Evolutionary conservation across 2,113 vertebrate genomes (phyloP), one percentile per base, ranked within the genome.

Genomic region (Irena cyanogastra): DNA sequence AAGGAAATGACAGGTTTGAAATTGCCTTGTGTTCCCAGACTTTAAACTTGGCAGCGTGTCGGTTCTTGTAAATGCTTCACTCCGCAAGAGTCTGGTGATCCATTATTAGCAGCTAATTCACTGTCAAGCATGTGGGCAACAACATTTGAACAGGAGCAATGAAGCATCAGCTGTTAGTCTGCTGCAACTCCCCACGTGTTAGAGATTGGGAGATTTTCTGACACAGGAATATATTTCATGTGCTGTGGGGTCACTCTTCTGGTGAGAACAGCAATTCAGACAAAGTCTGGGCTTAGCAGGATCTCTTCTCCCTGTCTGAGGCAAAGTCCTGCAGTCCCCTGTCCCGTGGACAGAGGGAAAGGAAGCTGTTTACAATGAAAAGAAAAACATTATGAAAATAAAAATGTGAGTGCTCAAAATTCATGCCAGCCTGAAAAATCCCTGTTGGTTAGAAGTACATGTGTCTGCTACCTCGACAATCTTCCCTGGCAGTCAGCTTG

Each of bases 1-100:
- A 91, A 92, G 90, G 60, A 97, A 97, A 98, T 97, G 97, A 95
- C 96, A 97, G 93, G 76, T 96, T 97, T 94, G 90, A 97, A 98
- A 98, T 97, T 97, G 96, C 90, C 89, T 95, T 95, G 84, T 97
- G 83, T 82, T 95, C 83, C 61, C 54, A 95, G 94, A 66, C 65
- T 88, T 94, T 96, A 93, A 90, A 97, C 90, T 90, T 96, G 96
- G 97, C 93, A 97, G 89, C 78, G 41, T 19, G 68, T 96, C 66
- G 18, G 87, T 91, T 95, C 96, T 93, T 94, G 71, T 96, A 85
- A 95, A 72, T 74, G 93, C 85, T 89, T 93, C 89, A 91, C 93
- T 94, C 91, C 82, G 65, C 56, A 64, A 64, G 80, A 72, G 63
- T 30, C 93, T 94, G 83, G 53, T 35, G 93, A 89, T 88, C 94